Evolutionary conservation across 2,888 invertebrate genomes (phyloP), one percentile per base, ranked within the genome.

Genomic region (Drosophila multiciliata): DNA sequence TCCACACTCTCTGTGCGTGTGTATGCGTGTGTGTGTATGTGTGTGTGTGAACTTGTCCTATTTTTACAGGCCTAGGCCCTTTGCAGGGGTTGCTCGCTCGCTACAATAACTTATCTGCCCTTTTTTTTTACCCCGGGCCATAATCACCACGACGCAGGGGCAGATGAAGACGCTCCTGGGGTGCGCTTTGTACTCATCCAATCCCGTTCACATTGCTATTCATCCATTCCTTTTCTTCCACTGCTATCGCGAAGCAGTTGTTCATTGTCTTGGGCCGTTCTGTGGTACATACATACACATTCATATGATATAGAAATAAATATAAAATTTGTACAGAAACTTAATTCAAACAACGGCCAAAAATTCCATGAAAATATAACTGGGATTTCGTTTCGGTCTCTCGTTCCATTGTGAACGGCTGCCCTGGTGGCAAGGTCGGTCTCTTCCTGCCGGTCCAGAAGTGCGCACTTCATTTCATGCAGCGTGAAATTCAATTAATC

Each of bases 401-500:
- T 52, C 20, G 17, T 23, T 45, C 58, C 33, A 75, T 76, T 74
- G 67, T 74, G 61, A 40, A 48, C 15, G 35, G 29, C 53, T 53
- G 50, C 66, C 42, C 57, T 45, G 60, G 58, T 66, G 66, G 66
- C 77, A 69, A 79, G 69, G 75, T 69, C 78, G 67, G 53, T 69
- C 71, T 73, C 87, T 69, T 55, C 17, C 50, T 61, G 49, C 50
- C 40, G 33, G 29, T 58, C 36, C 49, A 66, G 66, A 72, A 72
- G 59, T 64, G 73, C 82, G 66, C 75, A 87, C 90, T 89, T 83
- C 79, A 88, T 86, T 89, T 79, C 58, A 83, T 72, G 55, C 66
- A 75, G 85, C 91, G 91, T 91, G 85, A 92, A 91, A 91, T 91
- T 81, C 67, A 87, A 92, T 92, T 91, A 87, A 79, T 82, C 78